Evolutionary conservation across 2,888 invertebrate genomes (phyloP), one percentile per base, ranked within the genome.

Genomic region (Rutpela maculata): DNA sequence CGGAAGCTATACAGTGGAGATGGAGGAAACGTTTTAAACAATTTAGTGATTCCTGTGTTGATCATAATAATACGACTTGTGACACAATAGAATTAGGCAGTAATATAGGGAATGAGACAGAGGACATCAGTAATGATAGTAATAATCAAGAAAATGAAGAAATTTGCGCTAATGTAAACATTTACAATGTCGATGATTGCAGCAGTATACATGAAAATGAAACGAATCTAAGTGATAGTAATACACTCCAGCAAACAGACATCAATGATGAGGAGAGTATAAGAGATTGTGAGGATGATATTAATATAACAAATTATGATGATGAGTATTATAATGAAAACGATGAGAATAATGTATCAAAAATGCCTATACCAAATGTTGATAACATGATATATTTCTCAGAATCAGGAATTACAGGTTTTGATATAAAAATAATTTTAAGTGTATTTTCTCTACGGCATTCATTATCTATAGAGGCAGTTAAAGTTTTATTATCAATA

Each of bases 381-480:
- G 19, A 65, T 35, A 43, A 65, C 35, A 65, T 19, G 6, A 11
- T 65, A 65, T 31, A 65, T 65, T 65, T 65, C 19, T 9, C 35
- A 65, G 43, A 65, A 17, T 43, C 38, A 11, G 38, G 19, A 15
- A 38, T 65, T 43, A 43, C 65, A 18, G 43, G 65, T 12, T 6
- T 18, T n/a, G 38, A 65, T 12, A 65, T 65, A 43, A 43, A 38
- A 65, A 38, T 65, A 43, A 65, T 65, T 38, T 35, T 65, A 38
- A 18, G 17, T 38, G 65, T 10, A 65, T 65, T 65, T 38, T 35
- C 65, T 65, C 43, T 43, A 38, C 65, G 65, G 18, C 65, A 65
- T 43, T 38, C 65, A n/a, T 19, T 65, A 18, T 65, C 65, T 65
- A n/a, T 43, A 65, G 65, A 65, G 15, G 65, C 65, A 18, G 43